Base-by-base conservation (phyloP, 2,888 invertebrate genomes). In the Apodemia hepburni region DNA sequence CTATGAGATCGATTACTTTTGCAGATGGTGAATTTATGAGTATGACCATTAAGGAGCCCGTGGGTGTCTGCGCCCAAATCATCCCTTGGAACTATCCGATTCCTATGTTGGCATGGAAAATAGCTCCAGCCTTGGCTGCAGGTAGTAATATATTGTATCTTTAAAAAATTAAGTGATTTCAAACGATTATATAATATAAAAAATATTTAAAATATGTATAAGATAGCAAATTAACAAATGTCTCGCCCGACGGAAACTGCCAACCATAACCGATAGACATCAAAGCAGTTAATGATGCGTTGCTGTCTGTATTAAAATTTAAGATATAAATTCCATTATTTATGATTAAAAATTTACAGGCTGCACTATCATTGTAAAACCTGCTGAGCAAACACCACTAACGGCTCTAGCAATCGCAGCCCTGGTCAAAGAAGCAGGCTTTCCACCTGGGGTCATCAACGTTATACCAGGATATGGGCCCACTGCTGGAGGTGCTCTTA, bases 11-110 rank as follows among this genome's bases (percentile, higher is more conserved):
- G 33, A 33, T 12, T 49, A 47, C 11, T 64, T 70, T 77, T 77
- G 42, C 75, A 92, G 97, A 97, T 82, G 98, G 98, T 2, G 93
- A 95, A 64, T 96, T 93, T 70, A 92, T 98, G 73, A 93, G 94
- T 0, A 97, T 97, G 80, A 97, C 97, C 0, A 91, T 96, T 4
- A 97, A 97, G 72, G 98, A 98, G 76, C 98, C 98, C 0, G 96
- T 98, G 1, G 92, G 92, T 12, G 97, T 98, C 1, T 98, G 97
- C 76, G 98, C 95, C 1, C 97, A 97, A 84, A 98, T 98, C 65
- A 97, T 97, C 73, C 98, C 98, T 7, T 98, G 98, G 98, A 98
- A 98, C 83, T 98, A 98, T 75, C 98, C 97, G 0, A 85, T 97
- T 62, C 86, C 98, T 64, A 98, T 99, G 98, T 93, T 97, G 86